A percentile compares a stretch with the other conserved stretches of the same genome.
These are phyloP conservation scores for Malurus melanocephalus DNA, from an alignment of 2,113 vertebrate genomes.

Conservation along the genomic window DNA sequence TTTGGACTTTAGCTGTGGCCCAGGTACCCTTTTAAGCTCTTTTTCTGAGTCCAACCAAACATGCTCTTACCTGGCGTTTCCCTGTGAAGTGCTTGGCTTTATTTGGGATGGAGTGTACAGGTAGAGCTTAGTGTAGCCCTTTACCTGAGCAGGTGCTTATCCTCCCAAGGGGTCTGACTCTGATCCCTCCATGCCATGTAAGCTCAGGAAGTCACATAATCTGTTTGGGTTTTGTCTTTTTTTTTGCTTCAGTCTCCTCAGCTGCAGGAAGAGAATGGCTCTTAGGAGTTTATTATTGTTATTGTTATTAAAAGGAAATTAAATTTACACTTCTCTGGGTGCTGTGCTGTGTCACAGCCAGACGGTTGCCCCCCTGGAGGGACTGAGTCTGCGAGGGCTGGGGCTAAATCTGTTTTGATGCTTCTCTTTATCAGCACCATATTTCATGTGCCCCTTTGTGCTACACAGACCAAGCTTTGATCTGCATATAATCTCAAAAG, in stretches of 20 bases:
- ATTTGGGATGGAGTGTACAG: neutral
- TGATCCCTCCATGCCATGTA: neutral
- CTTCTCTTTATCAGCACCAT: conserved; percentile 9
- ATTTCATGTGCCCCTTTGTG: conserved; percentile 28
- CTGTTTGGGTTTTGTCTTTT: neutral
- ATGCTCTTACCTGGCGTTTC: neutral
- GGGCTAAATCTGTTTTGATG: neutral
- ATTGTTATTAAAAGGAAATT: conserved; percentile 22
- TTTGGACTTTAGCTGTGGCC: neutral
- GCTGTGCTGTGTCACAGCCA: conserved; percentile 4
- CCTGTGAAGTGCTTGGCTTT: neutral
- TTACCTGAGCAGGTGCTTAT: neutral
- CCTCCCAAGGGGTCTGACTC: neutral
- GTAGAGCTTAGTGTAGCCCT: neutral
- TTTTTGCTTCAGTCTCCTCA: neutral
- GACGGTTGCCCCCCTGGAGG: neutral
- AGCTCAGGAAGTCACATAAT: neutral
- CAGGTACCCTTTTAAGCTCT: neutral
- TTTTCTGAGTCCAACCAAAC: neutral
- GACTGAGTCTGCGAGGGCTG: neutral
- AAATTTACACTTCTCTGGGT: conserved; percentile 12
- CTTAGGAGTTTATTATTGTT: neutral
- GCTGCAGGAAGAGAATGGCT: neutral
- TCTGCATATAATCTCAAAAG: conserved; percentile 15
- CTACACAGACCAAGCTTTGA: conserved; percentile 1